Evolutionary conservation across 2,113 vertebrate species (phyloP).

Genomic region (Podarcis cretensis): DNA sequence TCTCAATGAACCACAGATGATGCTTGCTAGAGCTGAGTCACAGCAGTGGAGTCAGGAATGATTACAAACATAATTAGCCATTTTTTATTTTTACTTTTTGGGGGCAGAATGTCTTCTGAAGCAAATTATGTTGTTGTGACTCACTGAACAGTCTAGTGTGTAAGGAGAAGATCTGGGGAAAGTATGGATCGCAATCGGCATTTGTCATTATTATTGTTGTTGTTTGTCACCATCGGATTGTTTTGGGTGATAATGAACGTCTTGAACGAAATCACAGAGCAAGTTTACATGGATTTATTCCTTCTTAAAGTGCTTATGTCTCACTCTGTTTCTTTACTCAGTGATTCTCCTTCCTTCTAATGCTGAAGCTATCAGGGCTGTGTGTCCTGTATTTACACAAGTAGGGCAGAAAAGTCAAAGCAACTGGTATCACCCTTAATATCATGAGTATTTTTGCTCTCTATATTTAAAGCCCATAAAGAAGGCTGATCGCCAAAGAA

Average conservation of each 20-base stretch:
- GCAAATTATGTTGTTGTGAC: neutral
- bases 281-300: neutral
- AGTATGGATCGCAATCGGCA: conserved; percentile 17
- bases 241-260: conserved; percentile 13
- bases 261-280: conserved; percentile 9
- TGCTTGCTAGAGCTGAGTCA: conserved; percentile 64
- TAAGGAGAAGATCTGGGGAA: conserved; percentile 2
- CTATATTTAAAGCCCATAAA: neutral
- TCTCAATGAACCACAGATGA: conserved; percentile 52
- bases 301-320: neutral
- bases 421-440: neutral
- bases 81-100: conserved; percentile 35
- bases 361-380: neutral
- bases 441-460: neutral
- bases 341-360: neutral
- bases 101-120: conserved; percentile 2
- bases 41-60: conserved; percentile 26
- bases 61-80: conserved; percentile 61
- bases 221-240: neutral
- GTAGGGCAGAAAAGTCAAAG: too few relatives aligned
- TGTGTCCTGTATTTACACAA: neutral
- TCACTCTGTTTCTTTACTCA: too few relatives aligned
- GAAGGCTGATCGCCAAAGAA: too few relatives aligned
- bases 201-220: conserved; percentile 32
- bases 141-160: conserved; percentile 12